Evolutionary conservation across 1,140 invertebrate species (phyloP), one percentile per base, ranked within the genome.

Genomic region (Rhopalosiphum maidis): DNA sequence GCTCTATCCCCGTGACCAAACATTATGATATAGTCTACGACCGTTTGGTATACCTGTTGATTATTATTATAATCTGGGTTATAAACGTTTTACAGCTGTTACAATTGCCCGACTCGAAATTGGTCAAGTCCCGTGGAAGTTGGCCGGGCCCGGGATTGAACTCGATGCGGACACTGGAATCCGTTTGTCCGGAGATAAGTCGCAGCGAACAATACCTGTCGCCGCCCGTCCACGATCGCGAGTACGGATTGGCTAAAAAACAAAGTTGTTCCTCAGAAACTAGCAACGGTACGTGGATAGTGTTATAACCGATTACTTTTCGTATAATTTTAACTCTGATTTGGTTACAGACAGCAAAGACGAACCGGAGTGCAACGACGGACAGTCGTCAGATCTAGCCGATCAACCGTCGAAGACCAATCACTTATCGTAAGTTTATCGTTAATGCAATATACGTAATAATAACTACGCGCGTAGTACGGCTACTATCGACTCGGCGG

Each of bases 191-290:
- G 1, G 97, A 98, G 94, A 97, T 98, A 94, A 98, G 97, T 87
- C 98, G 98, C 94, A 98, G 97, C 46, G 97, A 98, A 94, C 97
- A 98, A 95, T 97, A 98, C 94, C 94, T 98, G 9, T 94, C 82
- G 77, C 87, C 41, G 85, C 82, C 43, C 91, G 90, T 21, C 60
- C 94, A 54, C 82, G n/a, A 89, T 82, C 51, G 83, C 8, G 43
- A 93, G 68, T 41, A 94, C 94, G 22, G 25, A 60, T 51, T 94
- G 77, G 41, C 94, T 90, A 23, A 94, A 91, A 51, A 93, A 93
- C 48, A 93, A 21, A 86, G 77, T 93, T 86, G 91, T 86, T 93
- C 91, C 37, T 93, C 91, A 21, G 91, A 93, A 55, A 93, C 91
- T 23, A 93, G 91, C 35, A 83, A 68, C 5, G 91, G 91, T 93